Conservation (phyloP, 2,888 invertebrate genomes). For the Mesodorylaimus sp. region DNA sequence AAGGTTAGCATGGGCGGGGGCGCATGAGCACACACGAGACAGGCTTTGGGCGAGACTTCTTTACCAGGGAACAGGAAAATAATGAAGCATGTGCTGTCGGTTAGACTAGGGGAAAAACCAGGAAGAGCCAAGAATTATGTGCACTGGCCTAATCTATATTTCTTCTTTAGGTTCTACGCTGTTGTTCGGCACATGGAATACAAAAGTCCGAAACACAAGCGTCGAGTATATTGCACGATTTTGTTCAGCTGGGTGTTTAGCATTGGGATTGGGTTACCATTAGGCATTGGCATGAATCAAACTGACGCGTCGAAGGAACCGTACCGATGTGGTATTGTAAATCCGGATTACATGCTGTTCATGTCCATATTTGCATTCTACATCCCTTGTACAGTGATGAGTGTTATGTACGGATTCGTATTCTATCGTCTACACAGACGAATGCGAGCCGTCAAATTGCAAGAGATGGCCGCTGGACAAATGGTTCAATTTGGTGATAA, state of each 20-base stretch:
- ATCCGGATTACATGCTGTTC: constrained; percentile 25
- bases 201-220: constrained; percentile 25
- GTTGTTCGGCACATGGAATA: constrained; percentile 19
- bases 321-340: constrained; percentile 10
- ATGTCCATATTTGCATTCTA: constrained; percentile 34
- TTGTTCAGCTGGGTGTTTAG: constrained; percentile 26
- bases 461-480: not conserved
- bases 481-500: not conserved
- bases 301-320: not conserved
- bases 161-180: constrained; percentile 9
- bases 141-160: not conserved
- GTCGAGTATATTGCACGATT: constrained; percentile 24
- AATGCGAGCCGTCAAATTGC: constrained; percentile 15
- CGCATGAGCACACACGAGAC: too few relatives aligned
- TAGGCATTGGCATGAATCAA: constrained; percentile 10
- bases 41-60: too few relatives aligned
- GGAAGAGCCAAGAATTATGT: too few relatives aligned
- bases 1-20: too few relatives aligned
- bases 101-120: too few relatives aligned
- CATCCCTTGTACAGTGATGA: constrained; percentile 36
- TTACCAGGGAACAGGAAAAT: too few relatives aligned
- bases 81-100: too few relatives aligned
- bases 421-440: constrained; percentile 30
- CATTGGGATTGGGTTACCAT: constrained; percentile 21
- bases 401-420: constrained; percentile 34